Evolutionary conservation across 2,888 invertebrate species (phyloP).

Genomic region (Pantelozetes paolii): DNA sequence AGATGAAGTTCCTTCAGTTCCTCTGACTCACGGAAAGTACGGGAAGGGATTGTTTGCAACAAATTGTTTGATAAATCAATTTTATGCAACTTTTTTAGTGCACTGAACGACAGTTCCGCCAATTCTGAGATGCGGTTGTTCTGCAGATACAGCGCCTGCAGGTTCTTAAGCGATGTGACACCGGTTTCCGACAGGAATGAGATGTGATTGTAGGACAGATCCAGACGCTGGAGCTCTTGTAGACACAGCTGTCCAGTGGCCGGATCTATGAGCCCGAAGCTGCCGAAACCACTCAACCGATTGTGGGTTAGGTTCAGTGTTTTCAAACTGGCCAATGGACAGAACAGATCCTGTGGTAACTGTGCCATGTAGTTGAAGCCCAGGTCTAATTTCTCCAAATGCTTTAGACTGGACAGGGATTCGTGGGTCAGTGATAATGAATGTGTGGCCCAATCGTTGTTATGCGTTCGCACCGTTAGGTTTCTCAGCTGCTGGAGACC

Average conservation of each 20-base stretch:
- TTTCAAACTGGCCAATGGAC: constrained; percentile 56
- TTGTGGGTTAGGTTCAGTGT: constrained; percentile 70
- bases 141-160: constrained; percentile 63
- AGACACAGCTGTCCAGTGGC: constrained; percentile 47
- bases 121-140: constrained; percentile 64
- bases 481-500: constrained; percentile 64
- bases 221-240: constrained; percentile 56
- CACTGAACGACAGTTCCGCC: constrained; percentile 68
- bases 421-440: constrained; percentile 48
- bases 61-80: constrained; percentile 82
- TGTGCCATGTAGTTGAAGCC: constrained; percentile 48
- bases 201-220: constrained; percentile 69
- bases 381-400: constrained; percentile 47
- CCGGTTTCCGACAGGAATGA: constrained; percentile 68
- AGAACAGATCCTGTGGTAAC: constrained; percentile 63
- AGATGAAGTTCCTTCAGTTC: constrained; percentile 80
- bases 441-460: constrained; percentile 70
- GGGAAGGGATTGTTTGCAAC: constrained; percentile 72
- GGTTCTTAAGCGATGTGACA: constrained; percentile 65
- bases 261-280: constrained; percentile 42
- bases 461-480: constrained; percentile 67
- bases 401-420: constrained; percentile 44
- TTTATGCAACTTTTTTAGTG: constrained; percentile 70
- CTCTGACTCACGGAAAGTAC: constrained; percentile 70
- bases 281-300: constrained; percentile 58